Evolutionary conservation across 2,888 invertebrate genomes (phyloP).

Genomic region (Kryphioiulus occultus): DNA sequence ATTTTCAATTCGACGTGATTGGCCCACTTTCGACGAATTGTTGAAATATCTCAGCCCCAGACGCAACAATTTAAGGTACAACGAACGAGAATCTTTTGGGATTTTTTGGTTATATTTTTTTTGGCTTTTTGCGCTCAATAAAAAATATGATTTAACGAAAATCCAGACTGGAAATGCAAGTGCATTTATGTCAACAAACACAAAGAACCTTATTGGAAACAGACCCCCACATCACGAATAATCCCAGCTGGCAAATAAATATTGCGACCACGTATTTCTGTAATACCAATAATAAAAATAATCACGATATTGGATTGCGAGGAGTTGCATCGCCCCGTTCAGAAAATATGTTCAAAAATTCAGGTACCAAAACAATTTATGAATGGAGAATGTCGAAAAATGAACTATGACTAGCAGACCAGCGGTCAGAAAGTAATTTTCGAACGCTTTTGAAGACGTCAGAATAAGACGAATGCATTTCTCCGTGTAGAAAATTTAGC

Average conservation of each 20-base stretch:
- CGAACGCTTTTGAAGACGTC: too few relatives aligned
- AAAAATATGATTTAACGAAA: constrained; percentile 13
- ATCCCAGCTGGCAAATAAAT: not conserved
- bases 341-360: too few relatives aligned
- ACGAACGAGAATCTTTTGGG: not conserved
- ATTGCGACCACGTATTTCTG: not conserved
- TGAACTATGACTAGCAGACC: too few relatives aligned
- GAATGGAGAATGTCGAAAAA: too few relatives aligned
- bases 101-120: too few relatives aligned
- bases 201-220: not conserved
- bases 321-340: not conserved
- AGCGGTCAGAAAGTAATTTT: too few relatives aligned
- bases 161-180: not conserved
- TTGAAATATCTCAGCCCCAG: not conserved
- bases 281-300: not conserved
- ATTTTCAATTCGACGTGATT: not conserved
- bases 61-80: not conserved
- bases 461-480: too few relatives aligned
- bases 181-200: not conserved
- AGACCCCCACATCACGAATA: not conserved
- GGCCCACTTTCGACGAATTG: not conserved
- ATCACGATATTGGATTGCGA: not conserved
- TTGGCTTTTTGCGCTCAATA: not conserved
- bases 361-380: too few relatives aligned
- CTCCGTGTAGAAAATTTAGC: too few relatives aligned